Evolutionary conservation across 1,140 invertebrate genomes (phyloP), one percentile per base, ranked within the genome.

Genomic region (Macrotrachela quadricornifera): DNA sequence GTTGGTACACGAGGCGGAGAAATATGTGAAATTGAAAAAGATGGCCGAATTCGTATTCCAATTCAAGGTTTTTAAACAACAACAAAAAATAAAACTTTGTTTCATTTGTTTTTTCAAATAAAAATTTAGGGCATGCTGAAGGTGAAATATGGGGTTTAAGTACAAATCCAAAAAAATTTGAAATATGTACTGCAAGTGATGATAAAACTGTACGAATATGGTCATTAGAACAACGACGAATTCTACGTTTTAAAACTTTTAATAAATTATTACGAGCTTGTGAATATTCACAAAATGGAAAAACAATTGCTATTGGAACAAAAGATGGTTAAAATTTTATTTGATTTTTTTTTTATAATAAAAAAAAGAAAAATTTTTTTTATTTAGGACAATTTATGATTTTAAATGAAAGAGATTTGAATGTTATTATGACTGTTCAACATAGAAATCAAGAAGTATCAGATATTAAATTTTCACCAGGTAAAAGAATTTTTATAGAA

Each of bases 381-480:
- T 30, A 2, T 30, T 4, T 30, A 30, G 21, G 21, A 30, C 21
- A 30, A 30, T 30, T 30, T 30, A 30, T 30, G 21, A 30, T 30
- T 30, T 30, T 30, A 30, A 30, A 30, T 30, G 21, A 30, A 30
- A 8, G 3, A 30, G 21, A 30, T 13, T 59, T 70, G 57, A 64
- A 68, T 21, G 63, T 65, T 13, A 60, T 70, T 16, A 57, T 62
- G 10, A 48, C 59, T 13, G 59, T 66, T 48, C 63, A 67, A 56
- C 65, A 70, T 57, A 61, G 69, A 43, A 68, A 68, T 47, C 65
- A 71, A 54, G 67, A 68, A 59, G 68, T 71, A 39, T 65, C 65
- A 39, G 69, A 71, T 56, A 64, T 71, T 36, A 63, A 71, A 56
- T 70, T 59, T 52, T 69, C 66, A 10, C 67, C 67, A 13, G 66